A percentile compares a stretch with the other conserved stretches of the same genome.
phyloP scores from a whole-genome alignment of 2,888 invertebrate species.

The Nymphalis c-album region DNA sequence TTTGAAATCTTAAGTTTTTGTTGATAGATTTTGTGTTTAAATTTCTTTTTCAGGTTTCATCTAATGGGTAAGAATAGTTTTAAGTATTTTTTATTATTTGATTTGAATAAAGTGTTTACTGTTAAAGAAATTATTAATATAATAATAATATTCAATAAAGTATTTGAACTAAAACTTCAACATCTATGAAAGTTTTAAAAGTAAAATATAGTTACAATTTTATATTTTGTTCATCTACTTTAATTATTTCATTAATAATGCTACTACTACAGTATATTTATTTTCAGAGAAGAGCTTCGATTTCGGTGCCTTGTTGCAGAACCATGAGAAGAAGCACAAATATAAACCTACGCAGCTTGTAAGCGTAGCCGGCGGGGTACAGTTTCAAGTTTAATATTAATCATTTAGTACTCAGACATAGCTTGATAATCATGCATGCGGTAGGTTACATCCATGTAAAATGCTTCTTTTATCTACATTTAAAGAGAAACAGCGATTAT shows the following conservation, averaged over 20 bases:
- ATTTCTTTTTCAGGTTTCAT: constrained; percentile 53
- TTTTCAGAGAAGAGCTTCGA: constrained; percentile 67
- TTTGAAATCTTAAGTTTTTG: constrained; percentile 18
- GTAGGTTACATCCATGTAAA: constrained; percentile 13
- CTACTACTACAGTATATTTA: neutral
- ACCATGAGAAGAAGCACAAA: constrained; percentile 65
- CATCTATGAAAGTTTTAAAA: constrained; percentile 27
- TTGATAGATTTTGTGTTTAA: constrained; percentile 38
- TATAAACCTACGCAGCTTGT: constrained; percentile 60
- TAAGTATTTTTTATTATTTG: neutral
- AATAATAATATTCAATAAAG: no score
- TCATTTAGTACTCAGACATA: constrained; percentile 22
- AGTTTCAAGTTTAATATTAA: constrained; percentile 38
- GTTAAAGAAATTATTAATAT: neutral
- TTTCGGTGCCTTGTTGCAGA: constrained; percentile 57
- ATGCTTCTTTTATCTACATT: neutral
- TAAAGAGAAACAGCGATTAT: constrained; percentile 17
- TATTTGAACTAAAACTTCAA: no score
- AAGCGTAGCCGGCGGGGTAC: constrained; percentile 67
- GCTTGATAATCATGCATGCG: constrained; percentile 46
- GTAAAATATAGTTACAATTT: constrained; percentile 52
- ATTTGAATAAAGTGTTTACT: neutral
- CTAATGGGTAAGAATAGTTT: constrained; percentile 56
- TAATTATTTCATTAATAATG: neutral
- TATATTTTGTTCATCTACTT: constrained; percentile 36